Conservation (phyloP, 2,797 vertebrate genomes). For the Anabas testudineus region DNA sequence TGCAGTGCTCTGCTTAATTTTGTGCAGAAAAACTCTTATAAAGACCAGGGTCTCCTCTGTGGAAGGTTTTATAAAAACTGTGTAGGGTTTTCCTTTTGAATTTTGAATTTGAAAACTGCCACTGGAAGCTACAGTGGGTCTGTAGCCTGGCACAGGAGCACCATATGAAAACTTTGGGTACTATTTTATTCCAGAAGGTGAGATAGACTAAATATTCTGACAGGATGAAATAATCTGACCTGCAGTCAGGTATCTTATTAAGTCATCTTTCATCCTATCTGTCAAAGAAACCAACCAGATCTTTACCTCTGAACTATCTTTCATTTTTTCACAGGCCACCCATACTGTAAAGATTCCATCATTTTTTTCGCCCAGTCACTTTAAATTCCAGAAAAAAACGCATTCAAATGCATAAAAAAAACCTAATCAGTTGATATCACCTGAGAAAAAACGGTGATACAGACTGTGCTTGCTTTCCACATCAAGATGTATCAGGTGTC, state of each 20-base stretch:
- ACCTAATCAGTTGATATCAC: conserved; percentile 1
- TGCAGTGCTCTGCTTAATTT: conserved; percentile 19
- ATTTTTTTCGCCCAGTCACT: not conserved
- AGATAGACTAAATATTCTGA: conserved; percentile 22
- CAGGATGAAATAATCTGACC: conserved; percentile 31
- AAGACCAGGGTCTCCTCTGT: conserved; percentile 13
- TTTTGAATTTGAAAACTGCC: conserved; percentile 10
- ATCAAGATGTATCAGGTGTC: conserved; percentile 42
- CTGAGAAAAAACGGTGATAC: not conserved
- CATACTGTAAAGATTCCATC: not conserved
- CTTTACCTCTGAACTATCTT: conserved; percentile 18
- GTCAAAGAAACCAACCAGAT: conserved; percentile 32
- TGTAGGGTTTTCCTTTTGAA: conserved; percentile 22
- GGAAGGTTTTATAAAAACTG: conserved; percentile 14
- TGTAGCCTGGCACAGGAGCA: conserved; percentile 24
- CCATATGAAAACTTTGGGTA: conserved; percentile 19
- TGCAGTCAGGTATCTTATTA: conserved; percentile 43
- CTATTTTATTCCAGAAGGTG: conserved; percentile 4
- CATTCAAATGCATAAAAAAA: not conserved
- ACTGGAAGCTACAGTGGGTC: not conserved
- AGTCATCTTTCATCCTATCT: conserved; percentile 24
- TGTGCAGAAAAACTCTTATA: conserved; percentile 7
- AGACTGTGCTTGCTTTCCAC: conserved; percentile 1
- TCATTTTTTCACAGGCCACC: conserved; percentile 4
- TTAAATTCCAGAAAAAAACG: not conserved